Conservation (phyloP, 2,888 invertebrate species). For the Poecilobothrus nobilitatus region DNA sequence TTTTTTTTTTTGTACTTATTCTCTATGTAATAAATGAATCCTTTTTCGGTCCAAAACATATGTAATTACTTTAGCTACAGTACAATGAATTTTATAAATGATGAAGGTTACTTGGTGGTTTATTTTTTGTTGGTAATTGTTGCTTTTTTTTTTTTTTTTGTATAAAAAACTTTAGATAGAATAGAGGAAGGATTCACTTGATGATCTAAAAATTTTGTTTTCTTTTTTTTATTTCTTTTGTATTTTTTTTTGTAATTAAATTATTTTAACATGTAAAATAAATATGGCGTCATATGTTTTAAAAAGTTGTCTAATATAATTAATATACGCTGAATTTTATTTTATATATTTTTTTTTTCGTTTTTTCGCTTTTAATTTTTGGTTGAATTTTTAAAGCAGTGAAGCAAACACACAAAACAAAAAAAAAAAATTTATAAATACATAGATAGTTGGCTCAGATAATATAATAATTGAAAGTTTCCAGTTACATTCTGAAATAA, state of each 20-base stretch:
- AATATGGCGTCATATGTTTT: background rate
- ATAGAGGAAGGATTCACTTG: background rate
- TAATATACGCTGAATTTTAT: background rate
- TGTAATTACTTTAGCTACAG: background rate
- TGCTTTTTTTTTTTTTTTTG: too few species aligned
- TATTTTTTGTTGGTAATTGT: background rate
- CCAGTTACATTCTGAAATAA: too few species aligned
- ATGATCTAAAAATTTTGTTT: too few species aligned
- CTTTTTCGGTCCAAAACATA: background rate
- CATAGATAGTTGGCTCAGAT: too few species aligned
- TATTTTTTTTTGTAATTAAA: background rate
- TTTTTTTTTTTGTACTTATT: background rate
- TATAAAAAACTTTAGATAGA: background rate
- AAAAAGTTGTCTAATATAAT: background rate
- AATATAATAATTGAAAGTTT: too few species aligned
- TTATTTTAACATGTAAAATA: background rate
- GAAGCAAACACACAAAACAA: too few species aligned
- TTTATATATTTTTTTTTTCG: background rate
- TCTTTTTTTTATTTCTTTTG: background rate
- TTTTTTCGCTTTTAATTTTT: too few species aligned
- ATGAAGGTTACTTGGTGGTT: background rate
- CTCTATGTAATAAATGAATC: background rate
- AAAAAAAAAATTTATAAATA: too few species aligned
- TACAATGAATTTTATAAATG: slow-evolving; percentile 4
- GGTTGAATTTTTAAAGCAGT: too few species aligned